Evolutionary conservation across 2,888 invertebrate genomes (phyloP), one percentile per base, ranked within the genome.

Genomic region (Hypomecis punctinalis): DNA sequence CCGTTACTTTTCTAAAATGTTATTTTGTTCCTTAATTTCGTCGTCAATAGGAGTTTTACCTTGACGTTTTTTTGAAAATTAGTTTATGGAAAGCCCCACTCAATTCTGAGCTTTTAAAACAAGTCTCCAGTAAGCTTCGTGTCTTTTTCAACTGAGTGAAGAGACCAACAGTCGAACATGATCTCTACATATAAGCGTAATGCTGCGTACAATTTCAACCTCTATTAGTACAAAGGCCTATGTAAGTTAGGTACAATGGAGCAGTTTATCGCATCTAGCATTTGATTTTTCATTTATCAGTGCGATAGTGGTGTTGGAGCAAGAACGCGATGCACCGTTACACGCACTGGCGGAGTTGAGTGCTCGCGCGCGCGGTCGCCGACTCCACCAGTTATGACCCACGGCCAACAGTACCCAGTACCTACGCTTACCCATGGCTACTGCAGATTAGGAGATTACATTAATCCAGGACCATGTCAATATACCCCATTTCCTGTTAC

Each of bases 361-460:
- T 90, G 91, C 90, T 86, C 91, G 87, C 81, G 80, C 81, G 77
- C 73, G 83, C 90, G 92, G 92, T 91, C 91, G 92, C 86, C 91
- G 91, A 92, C 92, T 80, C 84, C 81, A 77, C 74, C 80, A 79
- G 74, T 74, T 76, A 76, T 80, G 83, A 80, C 81, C 80, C 78
- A 73, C 75, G 79, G 76, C 76, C 74, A 45, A 40, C 35, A 72
- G 72, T 72, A 72, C 68, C 71, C 73, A 68, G 36, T 37, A 43
- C 43, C 37, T 10, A 36, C 56, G n/a, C 46, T 47, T n/a, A 39
- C 56, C 56, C 47, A 23, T 23, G 47, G 37, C 37, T 6, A 45
- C 45, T 49, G 6, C 8, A 42, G 4, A 40, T 23, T 5, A 40
- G 10, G 40, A 9, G 40, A 52, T 52, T 23, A 23, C 23, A 33